These are phyloP conservation scores for Melipona beecheii DNA, from an alignment of 2,888 invertebrate species.

Conservation along the genomic window DNA sequence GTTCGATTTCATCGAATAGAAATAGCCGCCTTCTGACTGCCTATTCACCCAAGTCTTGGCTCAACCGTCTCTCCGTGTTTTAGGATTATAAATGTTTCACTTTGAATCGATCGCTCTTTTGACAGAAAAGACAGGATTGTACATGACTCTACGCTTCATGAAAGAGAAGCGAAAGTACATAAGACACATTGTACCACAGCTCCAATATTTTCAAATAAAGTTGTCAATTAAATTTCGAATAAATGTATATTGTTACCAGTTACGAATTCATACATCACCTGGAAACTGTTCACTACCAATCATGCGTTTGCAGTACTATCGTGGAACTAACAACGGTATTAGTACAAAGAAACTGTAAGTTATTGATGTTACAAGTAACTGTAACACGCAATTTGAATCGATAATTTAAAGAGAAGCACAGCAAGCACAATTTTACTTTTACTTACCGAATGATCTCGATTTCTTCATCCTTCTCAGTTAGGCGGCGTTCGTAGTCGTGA, in stretches of 20 bases:
- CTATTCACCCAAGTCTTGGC: not conserved
- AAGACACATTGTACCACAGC: not conserved
- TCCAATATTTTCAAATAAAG: not conserved
- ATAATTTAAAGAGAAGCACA: not conserved
- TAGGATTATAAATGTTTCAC: not conserved
- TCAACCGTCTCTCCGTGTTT: not conserved
- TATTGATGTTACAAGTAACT: not conserved
- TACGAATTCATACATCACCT: slow-evolving; percentile 4
- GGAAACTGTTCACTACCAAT: slow-evolving; percentile 13
- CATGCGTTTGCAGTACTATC: not conserved
- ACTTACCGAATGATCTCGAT: slow-evolving; percentile 98
- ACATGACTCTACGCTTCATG: not conserved
- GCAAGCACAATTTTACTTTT: not conserved
- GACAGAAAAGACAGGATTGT: not conserved
- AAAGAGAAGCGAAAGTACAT: not conserved
- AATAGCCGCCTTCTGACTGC: not conserved
- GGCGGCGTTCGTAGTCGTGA: slow-evolving; percentile 98
- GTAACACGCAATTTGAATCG: not conserved
- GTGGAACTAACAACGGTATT: not conserved
- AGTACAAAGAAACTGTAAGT: not conserved
- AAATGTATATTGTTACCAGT: not conserved
- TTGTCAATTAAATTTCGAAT: not conserved
- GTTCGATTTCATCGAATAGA: not conserved
- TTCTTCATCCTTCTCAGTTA: slow-evolving; percentile 99
- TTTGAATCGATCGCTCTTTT: too few species aligned